Conservation (phyloP, 1,140 invertebrate species). For the Drosophila mayri region DNA sequence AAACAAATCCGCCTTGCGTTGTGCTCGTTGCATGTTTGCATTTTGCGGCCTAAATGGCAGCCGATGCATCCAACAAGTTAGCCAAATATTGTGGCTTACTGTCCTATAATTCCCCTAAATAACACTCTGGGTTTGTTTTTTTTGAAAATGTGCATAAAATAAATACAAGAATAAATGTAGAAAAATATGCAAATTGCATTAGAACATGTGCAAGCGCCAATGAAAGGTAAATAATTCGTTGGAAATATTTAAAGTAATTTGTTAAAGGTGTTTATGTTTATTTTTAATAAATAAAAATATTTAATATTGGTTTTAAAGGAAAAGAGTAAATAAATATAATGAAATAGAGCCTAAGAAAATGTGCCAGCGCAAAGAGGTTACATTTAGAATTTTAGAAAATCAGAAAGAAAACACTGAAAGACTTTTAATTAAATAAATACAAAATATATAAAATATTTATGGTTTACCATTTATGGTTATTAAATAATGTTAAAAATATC, state of each 20-base stretch:
- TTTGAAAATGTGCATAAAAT: conserved; percentile 23
- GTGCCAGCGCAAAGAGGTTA: neutral
- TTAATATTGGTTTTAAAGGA: neutral
- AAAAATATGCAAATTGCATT: conserved; percentile 38
- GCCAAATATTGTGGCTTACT: conserved; percentile 57
- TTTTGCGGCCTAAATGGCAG: conserved; percentile 31
- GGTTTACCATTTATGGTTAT: too few relatives aligned
- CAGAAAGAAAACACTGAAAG: neutral
- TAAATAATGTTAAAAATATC: neutral
- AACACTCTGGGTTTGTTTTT: conserved; percentile 23
- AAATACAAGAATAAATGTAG: conserved; percentile 5
- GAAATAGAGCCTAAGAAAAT: neutral
- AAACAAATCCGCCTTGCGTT: conserved; percentile 20
- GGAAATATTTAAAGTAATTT: conserved; percentile 2
- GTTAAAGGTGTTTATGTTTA: neutral
- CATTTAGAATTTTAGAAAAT: neutral
- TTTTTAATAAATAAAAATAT: neutral
- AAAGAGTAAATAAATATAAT: neutral
- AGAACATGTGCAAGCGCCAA: conserved; percentile 26
- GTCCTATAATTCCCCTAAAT: conserved; percentile 21
- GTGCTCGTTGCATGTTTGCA: conserved; percentile 32
- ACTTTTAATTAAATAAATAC: neutral
- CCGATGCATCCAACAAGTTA: conserved; percentile 60
- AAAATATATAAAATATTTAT: too few relatives aligned
- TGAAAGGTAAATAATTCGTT: neutral